These are phyloP conservation scores for Dinomys branickii DNA, from an alignment of 2,113 vertebrate species.

Conservation along the genomic window DNA sequence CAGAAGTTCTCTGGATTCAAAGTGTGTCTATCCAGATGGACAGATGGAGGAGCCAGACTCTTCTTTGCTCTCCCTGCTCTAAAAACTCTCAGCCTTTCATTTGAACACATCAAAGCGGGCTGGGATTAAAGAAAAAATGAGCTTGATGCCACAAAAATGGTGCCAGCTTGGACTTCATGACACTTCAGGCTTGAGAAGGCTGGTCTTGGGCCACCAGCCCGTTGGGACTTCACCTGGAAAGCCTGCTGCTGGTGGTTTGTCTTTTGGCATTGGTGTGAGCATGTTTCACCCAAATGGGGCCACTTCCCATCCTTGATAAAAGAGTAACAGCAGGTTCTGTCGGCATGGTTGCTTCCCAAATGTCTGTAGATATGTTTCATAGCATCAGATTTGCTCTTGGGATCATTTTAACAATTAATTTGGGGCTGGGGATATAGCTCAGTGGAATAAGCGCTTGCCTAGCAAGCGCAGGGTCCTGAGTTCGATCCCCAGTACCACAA, in stretches of 20 bases:
- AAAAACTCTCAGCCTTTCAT: constrained; percentile 39
- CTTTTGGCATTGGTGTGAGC: constrained; percentile 39
- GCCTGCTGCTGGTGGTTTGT: constrained; percentile 55
- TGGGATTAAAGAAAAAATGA: constrained; percentile 52
- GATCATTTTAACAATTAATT: constrained; percentile 58
- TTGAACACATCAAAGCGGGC: constrained; percentile 49
- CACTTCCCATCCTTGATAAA: constrained; percentile 37
- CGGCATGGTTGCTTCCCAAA: constrained; percentile 39
- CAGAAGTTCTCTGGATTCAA: constrained; percentile 60
- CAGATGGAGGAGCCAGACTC: constrained; percentile 61
- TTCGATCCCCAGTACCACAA: too few species aligned
- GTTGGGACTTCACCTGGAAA: constrained; percentile 57
- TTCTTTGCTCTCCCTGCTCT: constrained; percentile 66
- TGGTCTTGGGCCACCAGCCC: constrained; percentile 46
- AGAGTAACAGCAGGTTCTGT: constrained; percentile 61
- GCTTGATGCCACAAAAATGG: not conserved
- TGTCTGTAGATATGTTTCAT: constrained; percentile 44
- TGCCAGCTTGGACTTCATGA: constrained; percentile 53
- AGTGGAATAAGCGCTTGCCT: too few species aligned
- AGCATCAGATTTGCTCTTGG: constrained; percentile 33
- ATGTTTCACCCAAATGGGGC: constrained; percentile 57
- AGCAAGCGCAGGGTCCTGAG: too few species aligned
- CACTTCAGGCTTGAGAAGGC: constrained; percentile 23
- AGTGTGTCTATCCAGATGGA: constrained; percentile 73
- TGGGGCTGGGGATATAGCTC: too few species aligned